Percentiles rank a stretch among this genome's conserved stretches.
phyloP scores from a whole-genome alignment of 1,140 invertebrate genomes.

The Atta colombica region DNA sequence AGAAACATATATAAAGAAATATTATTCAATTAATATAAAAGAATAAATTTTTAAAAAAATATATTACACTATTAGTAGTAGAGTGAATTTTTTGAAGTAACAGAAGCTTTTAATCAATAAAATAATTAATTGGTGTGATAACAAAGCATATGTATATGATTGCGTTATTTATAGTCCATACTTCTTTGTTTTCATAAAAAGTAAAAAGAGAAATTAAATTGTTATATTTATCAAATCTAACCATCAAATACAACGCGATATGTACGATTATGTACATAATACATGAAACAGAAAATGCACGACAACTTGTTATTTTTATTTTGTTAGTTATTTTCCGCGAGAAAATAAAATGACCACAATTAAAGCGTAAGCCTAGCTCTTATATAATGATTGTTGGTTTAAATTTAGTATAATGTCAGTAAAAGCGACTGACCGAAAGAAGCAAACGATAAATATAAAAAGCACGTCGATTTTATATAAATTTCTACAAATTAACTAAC shows the following conservation, averaged over 20 bases:
- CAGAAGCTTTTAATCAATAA: neutral
- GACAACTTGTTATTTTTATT: neutral
- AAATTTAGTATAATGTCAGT: neutral
- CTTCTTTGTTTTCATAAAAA: neutral
- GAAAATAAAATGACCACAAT: constrained; percentile 2
- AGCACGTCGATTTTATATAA: neutral
- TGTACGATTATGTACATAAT: neutral
- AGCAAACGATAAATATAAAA: neutral
- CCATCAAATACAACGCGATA: neutral
- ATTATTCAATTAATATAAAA: neutral
- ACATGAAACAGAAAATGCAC: neutral
- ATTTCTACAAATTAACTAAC: neutral
- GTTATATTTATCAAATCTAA: neutral
- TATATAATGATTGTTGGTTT: neutral
- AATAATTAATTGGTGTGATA: neutral
- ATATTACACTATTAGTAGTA: neutral
- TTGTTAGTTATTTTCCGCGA: neutral
- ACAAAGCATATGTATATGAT: neutral
- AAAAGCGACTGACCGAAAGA: neutral
- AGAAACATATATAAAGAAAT: neutral
- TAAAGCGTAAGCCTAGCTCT: neutral
- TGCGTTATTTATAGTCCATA: neutral
- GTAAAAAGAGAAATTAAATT: neutral
- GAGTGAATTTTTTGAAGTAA: neutral
- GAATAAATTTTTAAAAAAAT: neutral